These are phyloP conservation scores for Drosophila chauvacae DNA, from an alignment of 1,140 invertebrate genomes.

Conservation along the genomic window DNA sequence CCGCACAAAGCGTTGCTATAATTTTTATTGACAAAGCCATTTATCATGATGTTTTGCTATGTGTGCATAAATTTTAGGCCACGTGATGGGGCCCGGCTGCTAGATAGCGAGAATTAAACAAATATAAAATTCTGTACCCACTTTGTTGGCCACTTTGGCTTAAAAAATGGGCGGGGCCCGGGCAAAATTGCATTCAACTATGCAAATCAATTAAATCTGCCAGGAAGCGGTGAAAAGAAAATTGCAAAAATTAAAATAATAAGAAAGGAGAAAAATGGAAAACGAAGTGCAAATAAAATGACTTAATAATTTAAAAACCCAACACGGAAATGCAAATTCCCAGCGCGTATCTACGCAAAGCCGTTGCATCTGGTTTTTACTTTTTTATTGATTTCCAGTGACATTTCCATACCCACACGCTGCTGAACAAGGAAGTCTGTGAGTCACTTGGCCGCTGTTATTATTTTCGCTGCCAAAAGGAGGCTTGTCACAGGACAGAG, in stretches of 20 bases:
- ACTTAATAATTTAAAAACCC: conserved; percentile 52
- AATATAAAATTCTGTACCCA: conserved; percentile 2
- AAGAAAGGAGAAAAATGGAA: conserved; percentile 16
- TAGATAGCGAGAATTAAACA: conserved; percentile 17
- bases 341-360: conserved; percentile 50
- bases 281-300: conserved; percentile 45
- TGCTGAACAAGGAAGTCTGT: conserved; percentile 35
- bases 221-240: conserved; percentile 40
- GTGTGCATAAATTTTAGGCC: conserved; percentile 48
- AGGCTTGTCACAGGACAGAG: conserved; percentile 57
- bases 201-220: conserved; percentile 44
- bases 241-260: conserved; percentile 21
- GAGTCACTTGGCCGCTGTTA: conserved; percentile 34
- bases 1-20: conserved; percentile 36
- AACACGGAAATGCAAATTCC: conserved; percentile 65
- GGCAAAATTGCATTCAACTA: conserved; percentile 9
- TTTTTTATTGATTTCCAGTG: conserved; percentile 59
- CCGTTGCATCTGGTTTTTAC: conserved; percentile 58
- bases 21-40: conserved; percentile 54
- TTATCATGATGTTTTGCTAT: conserved; percentile 36
- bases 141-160: neutral
- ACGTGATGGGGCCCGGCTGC: conserved; percentile 18
- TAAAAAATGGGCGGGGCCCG: conserved; percentile 20
- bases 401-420: conserved; percentile 29
- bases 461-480: conserved; percentile 35